phyloP scores from a whole-genome alignment of 2,113 vertebrate genomes.

The Oceanites oceanicus region DNA sequence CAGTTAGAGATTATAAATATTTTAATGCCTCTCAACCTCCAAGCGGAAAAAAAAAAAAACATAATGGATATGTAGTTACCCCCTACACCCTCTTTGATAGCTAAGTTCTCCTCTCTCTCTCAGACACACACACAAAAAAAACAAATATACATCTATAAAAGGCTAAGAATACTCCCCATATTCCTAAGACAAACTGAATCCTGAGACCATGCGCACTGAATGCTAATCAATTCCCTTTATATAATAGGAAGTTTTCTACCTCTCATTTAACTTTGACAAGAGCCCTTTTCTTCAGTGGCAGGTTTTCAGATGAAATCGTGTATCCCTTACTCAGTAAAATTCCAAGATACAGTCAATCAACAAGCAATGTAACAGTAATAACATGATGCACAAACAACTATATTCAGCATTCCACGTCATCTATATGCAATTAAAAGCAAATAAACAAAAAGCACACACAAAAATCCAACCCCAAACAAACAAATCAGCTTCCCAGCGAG shows the following conservation, averaged over 20 bases:
- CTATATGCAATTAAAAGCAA: neutral
- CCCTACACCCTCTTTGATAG: neutral
- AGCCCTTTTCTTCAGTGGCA: neutral
- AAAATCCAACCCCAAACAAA: neutral
- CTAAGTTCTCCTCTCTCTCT: neutral
- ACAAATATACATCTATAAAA: neutral
- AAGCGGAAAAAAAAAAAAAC: neutral
- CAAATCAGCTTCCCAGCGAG: neutral
- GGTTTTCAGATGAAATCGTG: neutral
- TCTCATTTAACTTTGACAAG: constrained; percentile 52
- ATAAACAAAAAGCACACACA: neutral
- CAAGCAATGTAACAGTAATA: neutral
- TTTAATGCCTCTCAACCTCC: neutral
- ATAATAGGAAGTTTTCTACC: constrained; percentile 6
- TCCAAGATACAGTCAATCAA: neutral
- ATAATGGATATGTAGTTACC: neutral
- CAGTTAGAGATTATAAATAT: neutral
- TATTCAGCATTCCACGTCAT: neutral
- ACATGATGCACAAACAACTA: neutral
- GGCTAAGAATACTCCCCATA: neutral
- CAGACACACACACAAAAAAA: neutral
- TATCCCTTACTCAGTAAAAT: neutral
- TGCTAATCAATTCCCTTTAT: constrained; percentile 19
- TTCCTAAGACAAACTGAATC: neutral
- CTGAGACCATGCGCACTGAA: neutral